Percentiles rank a stretch among this genome's conserved stretches.
Conservation (phyloP, 2,113 vertebrate genomes). For the Papio anubis region DNA sequence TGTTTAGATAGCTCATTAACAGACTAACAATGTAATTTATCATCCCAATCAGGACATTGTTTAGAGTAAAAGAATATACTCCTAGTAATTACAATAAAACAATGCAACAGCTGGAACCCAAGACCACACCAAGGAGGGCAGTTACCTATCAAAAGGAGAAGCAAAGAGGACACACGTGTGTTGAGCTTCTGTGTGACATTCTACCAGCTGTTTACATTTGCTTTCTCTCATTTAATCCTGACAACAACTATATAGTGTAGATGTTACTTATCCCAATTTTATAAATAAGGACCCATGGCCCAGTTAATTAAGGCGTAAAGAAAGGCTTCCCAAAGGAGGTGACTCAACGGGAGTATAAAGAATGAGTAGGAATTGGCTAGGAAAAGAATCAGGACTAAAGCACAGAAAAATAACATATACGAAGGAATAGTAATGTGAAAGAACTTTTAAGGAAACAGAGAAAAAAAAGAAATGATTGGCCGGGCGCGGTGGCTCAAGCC, state of each 20-base stretch:
- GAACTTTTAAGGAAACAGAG: neutral
- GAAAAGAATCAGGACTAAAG: neutral
- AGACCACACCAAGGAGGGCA: neutral
- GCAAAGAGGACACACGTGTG: fast-evolving
- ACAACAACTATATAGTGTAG: neutral
- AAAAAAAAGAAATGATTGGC: neutral
- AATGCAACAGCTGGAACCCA: neutral
- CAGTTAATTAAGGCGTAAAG: neutral
- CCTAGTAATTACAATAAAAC: neutral
- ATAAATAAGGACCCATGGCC: neutral
- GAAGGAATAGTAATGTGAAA: neutral
- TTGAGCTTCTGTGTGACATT: neutral
- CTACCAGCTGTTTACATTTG: neutral
- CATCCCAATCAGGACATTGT: neutral
- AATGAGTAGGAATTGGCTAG: neutral
- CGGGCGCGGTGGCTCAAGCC: too few relatives aligned
- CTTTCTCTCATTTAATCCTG: neutral
- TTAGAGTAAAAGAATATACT: neutral
- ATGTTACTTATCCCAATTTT: neutral
- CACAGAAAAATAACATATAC: too few relatives aligned
- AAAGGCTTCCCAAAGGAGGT: neutral
- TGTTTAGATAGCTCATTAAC: neutral
- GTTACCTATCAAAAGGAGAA: neutral
- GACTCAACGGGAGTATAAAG: neutral
- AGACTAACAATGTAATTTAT: neutral